Evolutionary conservation across 2,113 vertebrate genomes (phyloP), one percentile per base, ranked within the genome.

Genomic region (Rafetus swinhoei): DNA sequence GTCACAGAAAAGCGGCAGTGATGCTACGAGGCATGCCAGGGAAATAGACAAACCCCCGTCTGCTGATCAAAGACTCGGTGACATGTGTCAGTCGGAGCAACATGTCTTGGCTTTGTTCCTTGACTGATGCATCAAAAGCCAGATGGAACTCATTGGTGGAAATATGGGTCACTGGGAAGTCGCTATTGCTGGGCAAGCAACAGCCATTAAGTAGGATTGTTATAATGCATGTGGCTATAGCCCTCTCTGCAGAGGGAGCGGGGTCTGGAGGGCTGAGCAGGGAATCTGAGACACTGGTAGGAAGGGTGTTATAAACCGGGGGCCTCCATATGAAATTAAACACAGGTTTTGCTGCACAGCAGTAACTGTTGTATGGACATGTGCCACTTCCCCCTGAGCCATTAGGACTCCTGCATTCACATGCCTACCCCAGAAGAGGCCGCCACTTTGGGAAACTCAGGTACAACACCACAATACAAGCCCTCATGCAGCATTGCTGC

Each of bases 51-150:
- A 1, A 21, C 69, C 15, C 25, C 19, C 57, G 6, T 39, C 32
- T 1, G 1, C 6, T 18, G 55, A 16, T 13, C 39, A 11, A 4
- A 21, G 62, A 53, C 52, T 76, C 62, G 18, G 14, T 62, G 86
- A 27, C 65, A 83, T 52, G 11, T 13, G 52, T 50, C 86, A 45
- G 65, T 12, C 15, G 80, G n/a, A 13, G 13, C 65, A 24, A 45
- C 45, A 0, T 0, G 19, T 2, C 56, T 39, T 0, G 3, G 53
- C 76, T 80, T 6, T 0, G 57, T 10, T 82, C 81, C 81, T 29
- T 5, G 82, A 12, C 50, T 8, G 32, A 22, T 25, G 35, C 72
- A 45, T 24, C 39, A 7, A 39, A 24, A 22, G 72, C 72, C 72
- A 45, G 72, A 45, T 22, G 74, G 74, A 45, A 24, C 18, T 12